A percentile compares a stretch with the other conserved stretches of the same genome.
Evolutionary conservation across 2,888 invertebrate genomes (phyloP).

Genomic region (Ectropis crepuscularia): DNA sequence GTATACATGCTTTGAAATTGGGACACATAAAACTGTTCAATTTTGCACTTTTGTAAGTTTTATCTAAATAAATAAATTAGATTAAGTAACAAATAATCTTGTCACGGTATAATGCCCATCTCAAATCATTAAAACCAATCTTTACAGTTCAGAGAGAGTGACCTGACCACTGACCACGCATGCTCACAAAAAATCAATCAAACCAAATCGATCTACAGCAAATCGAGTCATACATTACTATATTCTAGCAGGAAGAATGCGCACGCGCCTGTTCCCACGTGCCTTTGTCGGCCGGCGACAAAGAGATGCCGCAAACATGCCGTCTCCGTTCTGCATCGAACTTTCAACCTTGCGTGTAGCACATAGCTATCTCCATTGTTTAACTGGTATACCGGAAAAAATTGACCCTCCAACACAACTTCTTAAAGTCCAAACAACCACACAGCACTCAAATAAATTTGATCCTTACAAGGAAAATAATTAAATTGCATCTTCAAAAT

Average conservation of each 20-base stretch:
- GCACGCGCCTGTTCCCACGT: constrained; percentile 82
- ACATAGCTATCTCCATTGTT: constrained; percentile 23
- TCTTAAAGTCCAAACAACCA: constrained; percentile 45
- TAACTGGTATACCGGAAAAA: constrained; percentile 52
- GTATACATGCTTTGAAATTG: too few species aligned
- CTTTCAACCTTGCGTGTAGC: constrained; percentile 47
- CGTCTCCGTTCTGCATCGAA: constrained; percentile 56
- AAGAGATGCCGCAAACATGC: constrained; percentile 76
- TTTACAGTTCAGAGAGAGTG: constrained; percentile 14
- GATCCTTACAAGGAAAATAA: constrained; percentile 21
- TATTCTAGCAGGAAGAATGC: constrained; percentile 67
- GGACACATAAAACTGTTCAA: too few species aligned
- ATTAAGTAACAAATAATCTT: too few species aligned
- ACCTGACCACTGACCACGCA: constrained; percentile 43
- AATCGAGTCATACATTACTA: constrained; percentile 70
- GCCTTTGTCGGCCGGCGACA: constrained; percentile 82
- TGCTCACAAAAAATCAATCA: constrained; percentile 52
- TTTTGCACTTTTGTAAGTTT: too few species aligned
- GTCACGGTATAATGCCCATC: too few species aligned
- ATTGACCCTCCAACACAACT: constrained; percentile 46
- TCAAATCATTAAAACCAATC: too few species aligned
- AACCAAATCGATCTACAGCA: constrained; percentile 63
- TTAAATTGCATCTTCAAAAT: constrained; percentile 37
- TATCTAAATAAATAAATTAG: too few species aligned
- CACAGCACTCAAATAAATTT: neutral